Evolutionary conservation across 2,113 vertebrate genomes (phyloP).

Genomic region (Neotoma lepida): DNA sequence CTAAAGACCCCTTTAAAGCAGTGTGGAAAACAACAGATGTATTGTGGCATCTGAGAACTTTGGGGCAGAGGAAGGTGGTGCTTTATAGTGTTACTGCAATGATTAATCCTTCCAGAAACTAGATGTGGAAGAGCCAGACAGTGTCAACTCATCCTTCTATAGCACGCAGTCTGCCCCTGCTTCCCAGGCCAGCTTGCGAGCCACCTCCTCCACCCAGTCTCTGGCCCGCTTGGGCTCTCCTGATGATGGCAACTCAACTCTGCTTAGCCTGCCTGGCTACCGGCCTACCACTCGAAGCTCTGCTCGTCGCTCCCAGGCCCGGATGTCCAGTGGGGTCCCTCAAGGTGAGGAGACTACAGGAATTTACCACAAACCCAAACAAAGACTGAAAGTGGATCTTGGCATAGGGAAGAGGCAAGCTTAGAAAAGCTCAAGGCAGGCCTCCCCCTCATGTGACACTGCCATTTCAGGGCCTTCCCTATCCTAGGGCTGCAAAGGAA

Average conservation of each 20-base stretch:
- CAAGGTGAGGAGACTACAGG: slow-evolving; percentile 76
- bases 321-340: slow-evolving; percentile 82
- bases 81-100: not conserved
- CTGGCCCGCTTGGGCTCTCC: slow-evolving; percentile 79
- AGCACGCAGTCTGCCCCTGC: slow-evolving; percentile 83
- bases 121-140: slow-evolving; percentile 76
- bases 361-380: not conserved
- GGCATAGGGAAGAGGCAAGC: not conserved
- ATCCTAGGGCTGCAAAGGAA: not conserved
- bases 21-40: not conserved
- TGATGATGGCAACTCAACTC: slow-evolving; percentile 82
- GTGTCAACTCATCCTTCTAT: slow-evolving; percentile 85
- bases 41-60: not conserved
- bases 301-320: slow-evolving; percentile 77
- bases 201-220: slow-evolving; percentile 83
- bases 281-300: slow-evolving; percentile 88
- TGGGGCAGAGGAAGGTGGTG: not conserved
- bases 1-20: not conserved
- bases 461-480: not conserved
- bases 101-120: slow-evolving; percentile 84
- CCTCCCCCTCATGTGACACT: not conserved
- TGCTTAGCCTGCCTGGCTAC: slow-evolving; percentile 93
- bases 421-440: not conserved
- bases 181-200: slow-evolving; percentile 59
- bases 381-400: not conserved